phyloP scores from a whole-genome alignment of 2,797 vertebrate species.

The Agapornis canus region DNA sequence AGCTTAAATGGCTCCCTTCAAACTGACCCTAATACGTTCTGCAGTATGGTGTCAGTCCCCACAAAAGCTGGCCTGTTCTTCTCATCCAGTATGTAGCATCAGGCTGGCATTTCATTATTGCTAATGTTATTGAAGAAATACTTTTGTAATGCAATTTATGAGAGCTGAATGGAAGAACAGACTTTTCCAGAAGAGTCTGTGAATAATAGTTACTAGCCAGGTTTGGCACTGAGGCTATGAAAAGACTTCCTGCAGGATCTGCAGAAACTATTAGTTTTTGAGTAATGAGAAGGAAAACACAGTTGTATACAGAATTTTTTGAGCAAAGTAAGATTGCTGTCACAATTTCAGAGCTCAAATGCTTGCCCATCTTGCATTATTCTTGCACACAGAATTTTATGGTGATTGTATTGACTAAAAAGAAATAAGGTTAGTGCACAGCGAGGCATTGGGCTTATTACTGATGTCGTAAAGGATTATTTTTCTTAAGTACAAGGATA shows the following conservation, averaged over 20 bases:
- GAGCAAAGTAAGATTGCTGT: neutral
- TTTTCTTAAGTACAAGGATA: conserved; percentile 2
- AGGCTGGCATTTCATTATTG: neutral
- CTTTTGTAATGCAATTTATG: neutral
- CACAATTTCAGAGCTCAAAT: neutral
- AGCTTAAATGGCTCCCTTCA: neutral
- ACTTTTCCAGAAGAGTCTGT: neutral
- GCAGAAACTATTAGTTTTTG: neutral
- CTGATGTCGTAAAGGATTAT: neutral
- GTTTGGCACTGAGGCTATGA: neutral
- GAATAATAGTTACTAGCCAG: neutral
- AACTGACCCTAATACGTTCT: neutral
- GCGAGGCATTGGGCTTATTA: neutral
- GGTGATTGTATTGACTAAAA: neutral
- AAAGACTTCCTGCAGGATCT: neutral
- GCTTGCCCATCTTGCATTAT: neutral
- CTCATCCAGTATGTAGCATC: neutral
- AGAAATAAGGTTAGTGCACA: neutral
- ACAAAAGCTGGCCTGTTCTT: neutral
- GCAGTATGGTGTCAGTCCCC: neutral
- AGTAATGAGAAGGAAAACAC: neutral
- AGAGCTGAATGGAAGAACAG: neutral
- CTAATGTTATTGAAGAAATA: neutral
- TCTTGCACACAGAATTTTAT: neutral
- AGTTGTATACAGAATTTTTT: neutral